These are phyloP conservation scores for Gymnothorax javanicus DNA, from an alignment of 2,797 vertebrate genomes.

Conservation along the genomic window DNA sequence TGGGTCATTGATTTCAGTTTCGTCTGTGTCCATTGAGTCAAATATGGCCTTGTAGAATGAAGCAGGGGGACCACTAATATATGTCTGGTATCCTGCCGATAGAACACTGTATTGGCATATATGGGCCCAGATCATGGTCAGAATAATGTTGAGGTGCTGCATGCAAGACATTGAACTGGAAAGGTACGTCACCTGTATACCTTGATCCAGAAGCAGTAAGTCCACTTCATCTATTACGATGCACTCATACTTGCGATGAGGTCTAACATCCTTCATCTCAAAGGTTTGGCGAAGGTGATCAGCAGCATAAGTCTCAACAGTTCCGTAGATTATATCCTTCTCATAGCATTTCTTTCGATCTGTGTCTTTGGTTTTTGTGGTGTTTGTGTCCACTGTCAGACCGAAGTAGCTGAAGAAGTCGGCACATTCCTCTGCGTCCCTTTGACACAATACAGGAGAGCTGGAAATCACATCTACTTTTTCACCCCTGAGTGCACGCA, in stretches of 20 bases:
- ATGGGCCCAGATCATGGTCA: conserved; percentile 56
- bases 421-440: conserved; percentile 37
- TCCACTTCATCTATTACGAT: conserved; percentile 58
- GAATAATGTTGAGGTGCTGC: conserved; percentile 54
- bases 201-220: conserved; percentile 56
- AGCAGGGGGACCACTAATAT: conserved; percentile 36
- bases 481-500: conserved; percentile 36
- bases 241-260: conserved; percentile 51
- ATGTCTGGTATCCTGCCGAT: conserved; percentile 22
- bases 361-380: conserved; percentile 30
- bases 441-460: conserved; percentile 39
- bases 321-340: conserved; percentile 49
- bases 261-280: conserved; percentile 55
- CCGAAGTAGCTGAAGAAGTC: conserved; percentile 34
- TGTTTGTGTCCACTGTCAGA: conserved; percentile 35
- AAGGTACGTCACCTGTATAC: conserved; percentile 58
- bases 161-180: conserved; percentile 55
- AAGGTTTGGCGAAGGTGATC: conserved; percentile 57
- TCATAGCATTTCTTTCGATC: conserved; percentile 34
- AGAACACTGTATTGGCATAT: conserved; percentile 37
- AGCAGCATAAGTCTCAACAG: conserved; percentile 52
- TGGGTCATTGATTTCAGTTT: conserved; percentile 9
- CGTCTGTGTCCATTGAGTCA: conserved; percentile 40
- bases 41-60: conserved; percentile 54
- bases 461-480: conserved; percentile 45